A percentile compares a stretch with the other conserved stretches of the same genome.
phyloP scores from a whole-genome alignment of 2,888 invertebrate genomes.

The Melinaea marsaeus region DNA sequence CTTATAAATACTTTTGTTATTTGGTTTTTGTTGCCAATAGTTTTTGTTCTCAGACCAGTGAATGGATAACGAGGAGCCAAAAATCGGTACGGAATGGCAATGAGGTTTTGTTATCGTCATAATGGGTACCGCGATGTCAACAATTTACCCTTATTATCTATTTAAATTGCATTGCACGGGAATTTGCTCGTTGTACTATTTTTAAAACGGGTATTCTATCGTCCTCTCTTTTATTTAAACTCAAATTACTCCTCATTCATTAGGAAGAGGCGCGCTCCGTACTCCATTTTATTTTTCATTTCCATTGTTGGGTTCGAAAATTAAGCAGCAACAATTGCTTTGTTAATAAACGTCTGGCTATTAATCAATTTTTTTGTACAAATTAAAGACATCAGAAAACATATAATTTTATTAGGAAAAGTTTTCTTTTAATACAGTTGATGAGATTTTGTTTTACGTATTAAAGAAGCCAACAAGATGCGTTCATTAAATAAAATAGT shows the following conservation, averaged over 20 bases:
- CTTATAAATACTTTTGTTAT: no score
- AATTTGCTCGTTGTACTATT: conserved; percentile 69
- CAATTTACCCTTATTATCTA: conserved; percentile 59
- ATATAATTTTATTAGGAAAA: conserved; percentile 10
- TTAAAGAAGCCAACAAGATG: not conserved
- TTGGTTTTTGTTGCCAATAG: not conserved
- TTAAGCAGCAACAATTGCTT: conserved; percentile 73
- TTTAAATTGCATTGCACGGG: conserved; percentile 61
- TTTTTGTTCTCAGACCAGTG: conserved; percentile 13
- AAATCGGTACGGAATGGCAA: conserved; percentile 29
- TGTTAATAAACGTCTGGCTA: conserved; percentile 65
- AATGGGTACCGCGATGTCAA: conserved; percentile 58
- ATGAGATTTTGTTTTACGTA: no score
- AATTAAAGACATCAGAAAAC: conserved; percentile 12
- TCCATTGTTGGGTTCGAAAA: conserved; percentile 75
- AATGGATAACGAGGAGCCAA: conserved; percentile 25
- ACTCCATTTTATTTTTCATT: conserved; percentile 61
- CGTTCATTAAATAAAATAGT: not conserved
- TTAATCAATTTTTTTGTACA: conserved; percentile 22
- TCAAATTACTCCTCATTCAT: conserved; percentile 75
- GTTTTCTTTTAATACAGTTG: not conserved
- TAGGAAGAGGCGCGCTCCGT: conserved; percentile 62
- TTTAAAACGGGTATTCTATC: conserved; percentile 68
- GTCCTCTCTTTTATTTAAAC: conserved; percentile 72
- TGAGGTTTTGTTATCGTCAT: conserved; percentile 41